Conservation (phyloP, 2,888 invertebrate genomes). For the Seira musarum region DNA sequence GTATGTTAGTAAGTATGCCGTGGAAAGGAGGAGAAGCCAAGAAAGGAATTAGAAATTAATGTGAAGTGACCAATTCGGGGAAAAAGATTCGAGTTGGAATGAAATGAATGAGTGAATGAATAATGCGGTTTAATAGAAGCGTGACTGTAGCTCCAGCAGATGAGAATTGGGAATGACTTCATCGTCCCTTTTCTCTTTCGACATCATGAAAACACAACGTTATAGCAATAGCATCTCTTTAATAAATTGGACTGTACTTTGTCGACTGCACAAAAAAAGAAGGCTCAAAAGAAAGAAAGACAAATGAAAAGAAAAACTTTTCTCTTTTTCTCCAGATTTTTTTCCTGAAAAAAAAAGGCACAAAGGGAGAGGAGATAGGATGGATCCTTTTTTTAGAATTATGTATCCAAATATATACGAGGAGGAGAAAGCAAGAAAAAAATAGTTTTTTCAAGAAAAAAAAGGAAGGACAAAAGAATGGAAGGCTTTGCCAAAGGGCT, state of each 20-base stretch:
- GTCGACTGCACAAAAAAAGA: slow-evolving; percentile 24
- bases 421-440: slow-evolving; percentile 20
- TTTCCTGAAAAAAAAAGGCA: neutral
- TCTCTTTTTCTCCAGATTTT: neutral
- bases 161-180: slow-evolving; percentile 2
- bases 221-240: neutral
- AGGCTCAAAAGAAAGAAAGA: slow-evolving; percentile 8
- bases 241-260: slow-evolving; percentile 22
- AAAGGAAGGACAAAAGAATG: slow-evolving; percentile 32
- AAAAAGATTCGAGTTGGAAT: neutral
- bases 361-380: neutral
- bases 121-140: neutral
- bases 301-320: slow-evolving; percentile 13
- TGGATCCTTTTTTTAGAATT: neutral
- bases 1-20: no score
- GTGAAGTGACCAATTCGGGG: slow-evolving; percentile 10
- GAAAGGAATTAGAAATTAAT: neutral
- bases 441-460: slow-evolving; percentile 8
- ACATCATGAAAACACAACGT: no score
- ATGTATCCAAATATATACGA: slow-evolving; percentile 11
- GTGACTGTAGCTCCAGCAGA: slow-evolving; percentile 4
- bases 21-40: no score
- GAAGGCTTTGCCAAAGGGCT: slow-evolving; percentile 59
- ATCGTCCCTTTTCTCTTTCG: slow-evolving; percentile 14
- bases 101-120: neutral